Base-by-base conservation (phyloP, 2,113 vertebrate genomes). In the Clupea harengus region DNA sequence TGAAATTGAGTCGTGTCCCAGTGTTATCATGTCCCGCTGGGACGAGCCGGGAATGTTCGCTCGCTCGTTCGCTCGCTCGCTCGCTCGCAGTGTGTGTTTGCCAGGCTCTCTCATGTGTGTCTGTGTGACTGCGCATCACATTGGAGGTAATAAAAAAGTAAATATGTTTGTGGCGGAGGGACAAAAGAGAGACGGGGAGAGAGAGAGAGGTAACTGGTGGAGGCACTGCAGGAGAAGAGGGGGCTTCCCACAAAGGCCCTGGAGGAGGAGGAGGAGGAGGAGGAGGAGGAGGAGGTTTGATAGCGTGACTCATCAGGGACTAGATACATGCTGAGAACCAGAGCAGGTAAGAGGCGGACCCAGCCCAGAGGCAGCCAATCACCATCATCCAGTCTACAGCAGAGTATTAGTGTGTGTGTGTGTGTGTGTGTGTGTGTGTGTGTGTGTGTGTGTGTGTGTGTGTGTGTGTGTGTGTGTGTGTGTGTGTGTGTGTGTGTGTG, bases 1-100 rank as follows among this genome's bases (percentile, higher is more conserved):
- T 94, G 92, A 94, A 94, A 94, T 92, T 89, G 86, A 83, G 91
- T 91, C 88, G 86, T 89, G 85, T 86, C 81, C 85, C 85, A 78
- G 86, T 86, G 87, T 91, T 92, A 90, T 91, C 88, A 87, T 50
- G 85, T 54, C 83, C 50, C 85, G 83, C 45, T 83, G 84, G 84
- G 86, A 89, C 49, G 60, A 67, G 60, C 60, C 78, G 60, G 86
- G 86, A 87, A 28, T 89, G 83, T 10, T 67, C 52, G 8, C 9
- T 60, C 54, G 2, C 60, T n/a, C 67, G 83, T 10, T 67, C 52
- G 47, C 1, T 60, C 54, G 2, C 22, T 64, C 57, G 86, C 81
- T 84, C 81, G 87, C 86, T 89, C 86, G 83, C 87, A 81, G 75
- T 87, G 84, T 88, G 54, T 60, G 54, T 60, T 60, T 60, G 18